These are phyloP conservation scores for Andricus curvator DNA, from an alignment of 2,888 invertebrate genomes.

Conservation along the genomic window DNA sequence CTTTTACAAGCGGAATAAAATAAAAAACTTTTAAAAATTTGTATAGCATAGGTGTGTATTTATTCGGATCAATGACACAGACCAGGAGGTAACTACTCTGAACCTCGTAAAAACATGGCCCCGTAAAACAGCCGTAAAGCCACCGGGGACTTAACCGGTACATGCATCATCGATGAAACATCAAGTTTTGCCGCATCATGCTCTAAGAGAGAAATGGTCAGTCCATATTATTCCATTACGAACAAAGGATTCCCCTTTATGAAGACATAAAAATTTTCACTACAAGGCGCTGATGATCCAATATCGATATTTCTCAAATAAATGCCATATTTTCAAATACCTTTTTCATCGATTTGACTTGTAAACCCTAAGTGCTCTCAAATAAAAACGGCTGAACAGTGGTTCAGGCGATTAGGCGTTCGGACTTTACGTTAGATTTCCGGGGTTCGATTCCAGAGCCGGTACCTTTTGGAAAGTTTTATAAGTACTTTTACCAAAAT, in stretches of 20 bases:
- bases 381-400: no score
- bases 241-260: background rate
- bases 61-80: background rate
- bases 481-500: no score
- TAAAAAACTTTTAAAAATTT: background rate
- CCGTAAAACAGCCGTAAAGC: constrained; percentile 5
- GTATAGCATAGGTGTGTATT: background rate
- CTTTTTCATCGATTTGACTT: background rate
- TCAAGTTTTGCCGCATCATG: constrained; percentile 20
- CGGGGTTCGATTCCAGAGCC: no score
- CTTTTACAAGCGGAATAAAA: no score
- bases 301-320: background rate
- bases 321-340: background rate
- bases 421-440: no score
- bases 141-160: background rate
- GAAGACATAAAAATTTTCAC: background rate
- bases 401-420: no score
- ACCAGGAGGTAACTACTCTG: background rate
- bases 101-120: background rate
- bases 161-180: constrained; percentile 15
- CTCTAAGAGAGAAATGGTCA: background rate
- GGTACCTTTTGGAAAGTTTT: no score
- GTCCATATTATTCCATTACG: constrained; percentile 1
- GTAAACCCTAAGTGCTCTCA: no score
- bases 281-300: background rate